These are phyloP conservation scores for Hyphantria cunea DNA, from an alignment of 1,140 invertebrate species.

Conservation along the genomic window DNA sequence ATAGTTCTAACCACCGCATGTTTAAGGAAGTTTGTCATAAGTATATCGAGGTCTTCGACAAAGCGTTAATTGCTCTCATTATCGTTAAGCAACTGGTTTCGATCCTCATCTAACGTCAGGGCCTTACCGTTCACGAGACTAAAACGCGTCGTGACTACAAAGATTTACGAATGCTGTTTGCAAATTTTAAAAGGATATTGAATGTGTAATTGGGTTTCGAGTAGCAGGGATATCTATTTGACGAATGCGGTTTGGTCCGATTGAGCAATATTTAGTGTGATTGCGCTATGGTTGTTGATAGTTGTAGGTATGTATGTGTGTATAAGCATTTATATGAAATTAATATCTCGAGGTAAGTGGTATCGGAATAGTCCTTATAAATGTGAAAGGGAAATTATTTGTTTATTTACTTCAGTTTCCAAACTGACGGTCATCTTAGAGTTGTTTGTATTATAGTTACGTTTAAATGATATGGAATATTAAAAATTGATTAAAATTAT, in stretches of 20 bases:
- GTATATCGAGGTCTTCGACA: conserved; percentile 31
- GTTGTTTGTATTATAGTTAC: too few species aligned
- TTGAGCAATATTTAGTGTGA: neutral
- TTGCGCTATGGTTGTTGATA: too few species aligned
- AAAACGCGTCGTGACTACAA: conserved; percentile 31
- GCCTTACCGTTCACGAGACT: conserved; percentile 30
- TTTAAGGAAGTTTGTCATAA: conserved; percentile 33
- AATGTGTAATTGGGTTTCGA: neutral
- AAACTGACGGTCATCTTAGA: too few species aligned
- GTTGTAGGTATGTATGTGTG: too few species aligned
- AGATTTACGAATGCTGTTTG: conserved; percentile 8
- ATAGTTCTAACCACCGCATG: neutral
- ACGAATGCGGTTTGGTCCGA: neutral
- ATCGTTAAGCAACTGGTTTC: conserved; percentile 36
- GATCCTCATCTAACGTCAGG: conserved; percentile 27
- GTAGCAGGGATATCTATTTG: neutral
- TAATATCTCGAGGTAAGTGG: neutral
- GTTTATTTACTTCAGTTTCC: too few species aligned
- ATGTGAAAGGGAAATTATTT: too few species aligned
- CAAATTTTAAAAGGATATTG: neutral
- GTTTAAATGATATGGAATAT: too few species aligned
- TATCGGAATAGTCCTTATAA: too few species aligned
- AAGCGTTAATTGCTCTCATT: conserved; percentile 39
- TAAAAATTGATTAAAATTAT: too few species aligned
- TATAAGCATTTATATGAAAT: neutral